Conservation (phyloP, 1,140 invertebrate genomes). For the Sycophila sp. region DNA sequence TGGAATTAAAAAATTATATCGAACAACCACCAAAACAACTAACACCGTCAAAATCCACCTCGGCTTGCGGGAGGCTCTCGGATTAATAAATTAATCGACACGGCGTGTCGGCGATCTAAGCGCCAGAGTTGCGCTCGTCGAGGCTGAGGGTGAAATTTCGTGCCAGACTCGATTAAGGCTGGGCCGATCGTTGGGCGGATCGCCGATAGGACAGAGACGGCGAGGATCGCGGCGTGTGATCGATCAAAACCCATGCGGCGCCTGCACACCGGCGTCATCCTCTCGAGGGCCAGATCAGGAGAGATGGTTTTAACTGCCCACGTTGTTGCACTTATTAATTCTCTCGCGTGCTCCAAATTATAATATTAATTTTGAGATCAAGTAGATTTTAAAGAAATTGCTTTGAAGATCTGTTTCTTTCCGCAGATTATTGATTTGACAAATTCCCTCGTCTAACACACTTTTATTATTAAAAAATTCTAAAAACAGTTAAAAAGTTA, state of each 20-base stretch:
- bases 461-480: no score
- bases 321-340: constrained; percentile 61
- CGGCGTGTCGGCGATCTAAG: constrained; percentile 3
- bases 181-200: constrained; percentile 6
- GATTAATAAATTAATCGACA: constrained; percentile 24
- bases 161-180: constrained; percentile 33
- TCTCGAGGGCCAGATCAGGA: constrained; percentile 1
- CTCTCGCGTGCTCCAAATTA: constrained; percentile 58
- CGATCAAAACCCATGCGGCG: constrained; percentile 38
- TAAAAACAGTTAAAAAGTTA: no score
- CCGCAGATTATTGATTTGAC: no score
- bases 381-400: no score
- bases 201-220: constrained; percentile 46
- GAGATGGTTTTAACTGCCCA: constrained; percentile 43
- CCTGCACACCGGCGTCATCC: constrained; percentile 22
- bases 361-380: constrained; percentile 67
- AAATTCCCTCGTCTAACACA: no score
- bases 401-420: no score
- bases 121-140: no score
- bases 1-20: no score
- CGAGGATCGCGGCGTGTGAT: constrained; percentile 31
- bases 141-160: constrained; percentile 13
- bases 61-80: no score
- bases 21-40: no score
- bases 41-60: no score